A percentile compares a stretch with the other conserved stretches of the same genome.
Conservation (phyloP, 2,797 vertebrate species). For the Anabacerthia variegaticeps region DNA sequence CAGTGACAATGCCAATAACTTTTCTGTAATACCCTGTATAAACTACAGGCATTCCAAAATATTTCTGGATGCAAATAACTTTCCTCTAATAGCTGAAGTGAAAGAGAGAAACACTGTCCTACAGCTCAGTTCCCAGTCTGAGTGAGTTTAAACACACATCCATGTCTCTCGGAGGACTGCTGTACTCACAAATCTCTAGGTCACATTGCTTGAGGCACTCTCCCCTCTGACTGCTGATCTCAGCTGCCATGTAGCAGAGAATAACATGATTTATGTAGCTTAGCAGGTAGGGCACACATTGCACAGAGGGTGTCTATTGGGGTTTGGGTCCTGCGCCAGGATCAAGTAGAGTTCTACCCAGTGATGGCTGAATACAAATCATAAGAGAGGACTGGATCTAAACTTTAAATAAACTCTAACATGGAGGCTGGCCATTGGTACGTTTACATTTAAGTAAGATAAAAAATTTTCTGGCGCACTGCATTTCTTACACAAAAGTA, state of each 20-base stretch:
- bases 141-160: not conserved
- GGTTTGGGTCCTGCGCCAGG: not conserved
- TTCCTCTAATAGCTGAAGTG: not conserved
- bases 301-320: not conserved
- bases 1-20: not conserved
- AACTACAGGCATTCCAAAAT: not conserved
- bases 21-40: not conserved
- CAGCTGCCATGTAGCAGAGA: not conserved
- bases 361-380: not conserved
- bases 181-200: not conserved
- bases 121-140: not conserved
- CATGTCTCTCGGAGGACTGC: not conserved
- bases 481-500: not conserved
- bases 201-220: not conserved
- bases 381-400: not conserved
- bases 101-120: not conserved
- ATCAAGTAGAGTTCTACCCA: not conserved
- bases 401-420: not conserved
- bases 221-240: not conserved
- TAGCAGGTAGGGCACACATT: accelerated
- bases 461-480: not conserved
- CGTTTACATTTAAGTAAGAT: not conserved
- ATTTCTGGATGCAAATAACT: not conserved
- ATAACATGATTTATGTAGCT: not conserved
- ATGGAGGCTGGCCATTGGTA: not conserved